A percentile compares a stretch with the other conserved stretches of the same genome.
These are phyloP conservation scores for Drosophila mayri DNA, from an alignment of 1,140 invertebrate genomes.

Conservation along the genomic window DNA sequence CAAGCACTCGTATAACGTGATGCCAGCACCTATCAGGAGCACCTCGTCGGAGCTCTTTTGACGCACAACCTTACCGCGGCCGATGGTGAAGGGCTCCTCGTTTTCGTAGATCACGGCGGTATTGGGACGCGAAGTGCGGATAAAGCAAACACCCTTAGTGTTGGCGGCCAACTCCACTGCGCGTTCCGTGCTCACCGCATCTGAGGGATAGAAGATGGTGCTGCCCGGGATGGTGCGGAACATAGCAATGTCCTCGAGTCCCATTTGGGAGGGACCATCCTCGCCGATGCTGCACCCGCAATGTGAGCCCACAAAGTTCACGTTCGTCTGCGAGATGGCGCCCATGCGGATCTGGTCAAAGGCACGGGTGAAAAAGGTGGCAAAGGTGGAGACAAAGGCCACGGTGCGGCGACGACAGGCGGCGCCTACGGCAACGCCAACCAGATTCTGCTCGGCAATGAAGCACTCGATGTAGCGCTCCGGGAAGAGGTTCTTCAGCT, in stretches of 20 bases:
- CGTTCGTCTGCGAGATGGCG: conserved; percentile 98
- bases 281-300: conserved; percentile 98
- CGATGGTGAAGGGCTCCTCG: conserved; percentile 93
- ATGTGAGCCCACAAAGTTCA: conserved; percentile 98
- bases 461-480: conserved; percentile 98
- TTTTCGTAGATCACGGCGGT: conserved; percentile 95
- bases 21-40: conserved; percentile 95
- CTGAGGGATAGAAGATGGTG: conserved; percentile 98
- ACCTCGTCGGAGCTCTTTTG: conserved; percentile 91
- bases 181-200: conserved; percentile 97
- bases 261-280: conserved; percentile 99
- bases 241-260: conserved; percentile 98
- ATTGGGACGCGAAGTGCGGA: conserved; percentile 96
- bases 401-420: conserved; percentile 95
- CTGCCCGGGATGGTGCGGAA: conserved; percentile 96
- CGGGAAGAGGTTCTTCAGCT: conserved; percentile 92
- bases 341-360: conserved; percentile 99
- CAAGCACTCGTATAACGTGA: conserved; percentile 96
- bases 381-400: conserved; percentile 98
- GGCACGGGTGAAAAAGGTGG: conserved; percentile 97
- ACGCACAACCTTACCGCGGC: conserved; percentile 92
- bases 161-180: conserved; percentile 98
- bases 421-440: conserved; percentile 97
- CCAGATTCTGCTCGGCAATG: conserved; percentile 99
- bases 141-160: conserved; percentile 97